A percentile compares a stretch with the other conserved stretches of the same genome.
phyloP scores from a whole-genome alignment of 2,888 invertebrate species.

The Tineola bisselliella region DNA sequence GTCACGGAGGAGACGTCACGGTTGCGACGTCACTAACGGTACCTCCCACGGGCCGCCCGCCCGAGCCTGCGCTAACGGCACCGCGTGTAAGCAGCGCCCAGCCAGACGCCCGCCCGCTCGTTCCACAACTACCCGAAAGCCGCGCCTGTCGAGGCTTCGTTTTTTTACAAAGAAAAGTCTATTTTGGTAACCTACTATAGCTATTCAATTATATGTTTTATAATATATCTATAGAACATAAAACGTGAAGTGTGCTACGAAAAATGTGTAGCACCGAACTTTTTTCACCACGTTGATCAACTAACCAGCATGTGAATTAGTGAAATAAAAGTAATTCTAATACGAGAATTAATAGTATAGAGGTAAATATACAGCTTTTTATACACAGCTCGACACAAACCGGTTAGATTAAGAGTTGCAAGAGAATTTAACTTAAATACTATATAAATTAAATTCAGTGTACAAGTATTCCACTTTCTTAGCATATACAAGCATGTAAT shows the following conservation, averaged over 20 bases:
- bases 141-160: not conserved
- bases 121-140: slow-evolving; percentile 17
- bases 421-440: no score
- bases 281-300: not conserved
- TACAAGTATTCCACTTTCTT: no score
- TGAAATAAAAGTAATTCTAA: no score
- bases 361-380: no score
- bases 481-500: no score
- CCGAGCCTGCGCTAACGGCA: slow-evolving; percentile 67
- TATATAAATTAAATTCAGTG: no score
- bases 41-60: slow-evolving; percentile 67
- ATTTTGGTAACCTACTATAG: not conserved
- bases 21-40: slow-evolving; percentile 64
- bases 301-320: no score
- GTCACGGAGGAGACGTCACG: slow-evolving; percentile 60
- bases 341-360: no score
- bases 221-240: not conserved
- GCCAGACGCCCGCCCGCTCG: slow-evolving; percentile 25
- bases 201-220: not conserved
- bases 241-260: not conserved
- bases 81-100: slow-evolving; percentile 57
- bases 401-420: no score
- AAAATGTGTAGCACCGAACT: not conserved
- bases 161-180: not conserved
- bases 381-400: no score